A percentile compares a stretch with the other conserved stretches of the same genome.
Conservation (phyloP, 64 coral and sea anemone genomes). For the Montipora efflorescens region DNA sequence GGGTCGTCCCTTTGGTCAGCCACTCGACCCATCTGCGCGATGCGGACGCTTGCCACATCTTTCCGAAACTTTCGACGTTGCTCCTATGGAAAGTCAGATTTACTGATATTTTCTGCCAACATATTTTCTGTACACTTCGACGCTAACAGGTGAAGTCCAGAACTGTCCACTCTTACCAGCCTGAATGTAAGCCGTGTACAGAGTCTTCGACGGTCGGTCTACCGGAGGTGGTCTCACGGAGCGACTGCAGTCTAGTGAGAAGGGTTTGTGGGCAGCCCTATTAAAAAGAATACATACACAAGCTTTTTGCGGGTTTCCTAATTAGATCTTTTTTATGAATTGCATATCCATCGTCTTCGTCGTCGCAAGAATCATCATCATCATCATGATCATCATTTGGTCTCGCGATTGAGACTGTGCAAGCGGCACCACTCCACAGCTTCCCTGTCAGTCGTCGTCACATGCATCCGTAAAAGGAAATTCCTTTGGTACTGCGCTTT, state of each 20-base stretch:
- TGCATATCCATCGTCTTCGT: neutral
- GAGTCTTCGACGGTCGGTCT: constrained; percentile 50
- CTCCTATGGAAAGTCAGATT: neutral
- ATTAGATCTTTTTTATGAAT: neutral
- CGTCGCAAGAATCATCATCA: too few species aligned
- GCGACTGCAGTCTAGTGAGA: constrained; percentile 63
- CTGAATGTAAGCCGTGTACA: constrained; percentile 78
- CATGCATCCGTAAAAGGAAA: too few species aligned
- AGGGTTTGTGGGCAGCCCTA: constrained; percentile 79
- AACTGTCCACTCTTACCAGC: constrained; percentile 47
- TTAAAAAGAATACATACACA: neutral
- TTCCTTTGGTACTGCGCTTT: too few species aligned
- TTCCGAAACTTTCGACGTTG: neutral
- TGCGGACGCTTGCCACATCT: neutral
- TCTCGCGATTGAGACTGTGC: too few species aligned
- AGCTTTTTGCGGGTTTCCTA: neutral
- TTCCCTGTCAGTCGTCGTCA: too few species aligned
- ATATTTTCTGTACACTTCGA: constrained; percentile 42
- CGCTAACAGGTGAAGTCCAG: constrained; percentile 24
- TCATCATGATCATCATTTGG: too few species aligned
- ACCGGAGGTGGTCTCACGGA: constrained; percentile 74
- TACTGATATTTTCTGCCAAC: constrained; percentile 18
- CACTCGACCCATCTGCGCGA: neutral
- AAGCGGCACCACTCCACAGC: too few species aligned
- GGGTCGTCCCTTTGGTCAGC: too few species aligned